phyloP scores from a whole-genome alignment of 2,888 invertebrate species.

The Sycophila texana region DNA sequence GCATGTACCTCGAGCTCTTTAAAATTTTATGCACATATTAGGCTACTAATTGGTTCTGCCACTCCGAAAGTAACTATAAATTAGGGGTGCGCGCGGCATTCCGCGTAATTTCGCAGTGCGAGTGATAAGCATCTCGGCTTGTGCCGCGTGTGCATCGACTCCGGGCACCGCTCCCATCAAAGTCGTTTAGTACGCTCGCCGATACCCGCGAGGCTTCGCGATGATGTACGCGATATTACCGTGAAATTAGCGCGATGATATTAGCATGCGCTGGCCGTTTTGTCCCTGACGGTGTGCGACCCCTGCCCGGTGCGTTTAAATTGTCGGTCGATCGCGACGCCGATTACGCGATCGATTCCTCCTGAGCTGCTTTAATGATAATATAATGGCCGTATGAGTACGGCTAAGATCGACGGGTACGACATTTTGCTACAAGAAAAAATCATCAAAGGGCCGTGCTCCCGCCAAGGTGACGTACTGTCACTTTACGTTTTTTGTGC shows the following conservation, averaged over 20 bases:
- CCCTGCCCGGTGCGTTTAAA: not conserved
- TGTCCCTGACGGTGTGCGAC: slow-evolving; percentile 39
- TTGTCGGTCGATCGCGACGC: slow-evolving; percentile 13
- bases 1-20: not conserved
- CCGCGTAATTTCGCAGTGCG: slow-evolving; percentile 41
- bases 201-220: slow-evolving; percentile 3
- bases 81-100: slow-evolving; percentile 35
- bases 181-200: slow-evolving; percentile 45
- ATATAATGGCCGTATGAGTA: slow-evolving; percentile 49
- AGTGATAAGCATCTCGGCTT: slow-evolving; percentile 45
- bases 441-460: slow-evolving; percentile 41
- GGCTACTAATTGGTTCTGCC: slow-evolving; percentile 42
- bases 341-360: slow-evolving; percentile 48
- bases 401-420: slow-evolving; percentile 20
- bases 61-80: slow-evolving; percentile 25
- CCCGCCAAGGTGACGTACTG: slow-evolving; percentile 42
- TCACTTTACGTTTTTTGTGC: not conserved
- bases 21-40: slow-evolving; percentile 29
- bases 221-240: slow-evolving; percentile 35
- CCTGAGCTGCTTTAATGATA: slow-evolving; percentile 50
- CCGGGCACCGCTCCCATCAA: slow-evolving; percentile 37
- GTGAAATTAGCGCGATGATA: slow-evolving; percentile 50
- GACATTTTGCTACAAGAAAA: slow-evolving; percentile 36
- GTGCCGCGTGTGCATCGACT: slow-evolving; percentile 5
- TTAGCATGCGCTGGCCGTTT: slow-evolving; percentile 49